Percentiles rank a stretch among this genome's conserved stretches.
Evolutionary conservation across 2,113 vertebrate genomes (phyloP).

Genomic region (Sinocyclocheilus anshuiensis): DNA sequence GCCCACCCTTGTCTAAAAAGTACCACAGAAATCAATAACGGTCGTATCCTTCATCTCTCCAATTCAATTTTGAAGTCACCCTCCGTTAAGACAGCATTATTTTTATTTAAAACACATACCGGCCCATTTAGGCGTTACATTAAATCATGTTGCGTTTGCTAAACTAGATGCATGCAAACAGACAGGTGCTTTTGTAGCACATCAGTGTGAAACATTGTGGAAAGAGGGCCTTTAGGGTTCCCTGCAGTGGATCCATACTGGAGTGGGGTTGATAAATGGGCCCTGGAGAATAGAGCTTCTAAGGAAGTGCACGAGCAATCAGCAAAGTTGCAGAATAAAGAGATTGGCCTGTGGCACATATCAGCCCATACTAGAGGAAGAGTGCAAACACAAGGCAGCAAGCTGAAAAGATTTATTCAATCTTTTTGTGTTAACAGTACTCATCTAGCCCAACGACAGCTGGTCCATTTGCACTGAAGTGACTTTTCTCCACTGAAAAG

Average conservation of each 20-base stretch:
- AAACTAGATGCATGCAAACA: background rate
- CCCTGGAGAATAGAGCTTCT: conserved; percentile 35
- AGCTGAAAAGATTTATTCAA: conserved; percentile 26
- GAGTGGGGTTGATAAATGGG: conserved; percentile 41
- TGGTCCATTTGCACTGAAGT: conserved; percentile 17
- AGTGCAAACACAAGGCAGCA: conserved; percentile 36
- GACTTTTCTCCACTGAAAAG: background rate
- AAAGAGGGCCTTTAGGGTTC: conserved; percentile 3
- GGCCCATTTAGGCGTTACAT: background rate
- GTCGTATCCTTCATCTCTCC: background rate
- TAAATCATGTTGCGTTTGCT: background rate
- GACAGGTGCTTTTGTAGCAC: conserved; percentile 15
- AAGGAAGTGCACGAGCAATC: conserved; percentile 50
- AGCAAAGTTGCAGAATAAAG: conserved; percentile 57
- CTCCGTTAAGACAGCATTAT: background rate
- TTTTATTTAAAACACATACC: background rate
- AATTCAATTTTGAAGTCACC: background rate
- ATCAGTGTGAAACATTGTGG: background rate
- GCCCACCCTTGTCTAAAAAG: background rate
- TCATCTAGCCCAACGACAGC: background rate
- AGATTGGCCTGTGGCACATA: conserved; percentile 41
- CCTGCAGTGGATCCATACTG: background rate
- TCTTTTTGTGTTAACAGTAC: conserved; percentile 1
- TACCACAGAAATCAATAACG: conserved; percentile 5
- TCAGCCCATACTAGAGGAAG: conserved; percentile 14